Percentiles rank a stretch among this genome's conserved stretches.
These are phyloP conservation scores for Pimephales promelas DNA, from an alignment of 2,113 vertebrate genomes.

Conservation along the genomic window DNA sequence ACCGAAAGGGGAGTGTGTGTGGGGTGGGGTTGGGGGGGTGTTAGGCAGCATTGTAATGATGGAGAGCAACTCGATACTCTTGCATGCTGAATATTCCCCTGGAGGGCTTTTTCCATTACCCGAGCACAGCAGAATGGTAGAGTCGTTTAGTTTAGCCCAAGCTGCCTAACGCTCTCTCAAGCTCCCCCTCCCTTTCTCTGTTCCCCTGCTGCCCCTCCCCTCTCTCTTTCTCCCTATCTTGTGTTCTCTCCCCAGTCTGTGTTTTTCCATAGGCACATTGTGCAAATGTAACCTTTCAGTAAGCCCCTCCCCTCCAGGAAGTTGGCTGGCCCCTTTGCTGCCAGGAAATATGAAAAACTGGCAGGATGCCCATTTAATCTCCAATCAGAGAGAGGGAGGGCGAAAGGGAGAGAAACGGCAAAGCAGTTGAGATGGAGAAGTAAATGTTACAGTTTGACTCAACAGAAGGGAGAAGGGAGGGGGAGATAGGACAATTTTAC, in stretches of 20 bases:
- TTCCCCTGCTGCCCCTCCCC: slow-evolving; percentile 51
- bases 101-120: slow-evolving; percentile 88
- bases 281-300: slow-evolving; percentile 92
- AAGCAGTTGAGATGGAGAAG: slow-evolving; percentile 53
- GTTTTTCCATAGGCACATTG: slow-evolving; percentile 85
- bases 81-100: slow-evolving; percentile 80
- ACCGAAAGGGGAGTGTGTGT: slow-evolving; percentile 46
- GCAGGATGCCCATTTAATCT: slow-evolving; percentile 91
- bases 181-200: slow-evolving; percentile 52
- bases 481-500: slow-evolving; percentile 58
- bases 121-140: slow-evolving; percentile 71
- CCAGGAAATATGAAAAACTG: slow-evolving; percentile 89
- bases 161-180: slow-evolving; percentile 54
- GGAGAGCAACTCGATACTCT: slow-evolving; percentile 77
- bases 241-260: slow-evolving; percentile 65
- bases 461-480: slow-evolving; percentile 39
- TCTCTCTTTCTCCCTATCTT: slow-evolving; percentile 50
- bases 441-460: slow-evolving; percentile 58
- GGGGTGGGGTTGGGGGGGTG: not conserved
- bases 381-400: slow-evolving; percentile 71
- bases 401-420: slow-evolving; percentile 48
- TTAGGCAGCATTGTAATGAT: slow-evolving; percentile 73
- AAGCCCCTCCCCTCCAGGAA: slow-evolving; percentile 84
- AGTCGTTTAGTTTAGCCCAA: slow-evolving; percentile 74
- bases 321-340: slow-evolving; percentile 81